These are phyloP conservation scores for Eidolon dupreanum DNA, from an alignment of 2,797 vertebrate genomes.

Conservation along the genomic window DNA sequence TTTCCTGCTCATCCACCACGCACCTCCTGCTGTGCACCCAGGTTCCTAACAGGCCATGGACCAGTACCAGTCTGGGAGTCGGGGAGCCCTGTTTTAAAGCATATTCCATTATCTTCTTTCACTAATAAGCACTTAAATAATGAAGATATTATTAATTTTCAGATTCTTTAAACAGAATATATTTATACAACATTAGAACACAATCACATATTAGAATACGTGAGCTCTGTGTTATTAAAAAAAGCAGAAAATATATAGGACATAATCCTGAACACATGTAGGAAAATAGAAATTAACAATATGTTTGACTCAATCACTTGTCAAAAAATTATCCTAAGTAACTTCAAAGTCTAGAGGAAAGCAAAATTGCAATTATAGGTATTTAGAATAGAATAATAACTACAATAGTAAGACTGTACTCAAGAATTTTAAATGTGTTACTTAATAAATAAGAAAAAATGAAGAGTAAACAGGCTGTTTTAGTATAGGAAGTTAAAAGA, in stretches of 20 bases:
- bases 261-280: neutral
- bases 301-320: neutral
- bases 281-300: neutral
- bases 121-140: neutral
- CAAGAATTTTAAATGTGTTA: neutral
- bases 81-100: neutral
- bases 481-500: neutral
- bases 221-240: neutral
- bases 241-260: neutral
- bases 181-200: neutral
- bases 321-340: neutral
- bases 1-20: no score
- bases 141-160: neutral
- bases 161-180: neutral
- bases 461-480: neutral
- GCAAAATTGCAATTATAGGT: neutral
- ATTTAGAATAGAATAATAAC: neutral
- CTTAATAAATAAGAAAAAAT: conserved; percentile 2
- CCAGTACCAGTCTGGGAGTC: no score
- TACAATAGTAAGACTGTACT: neutral
- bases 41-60: no score
- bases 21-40: no score
- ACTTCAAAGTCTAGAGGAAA: neutral
- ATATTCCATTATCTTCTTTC: neutral
- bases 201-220: neutral